Evolutionary conservation across 2,113 vertebrate species (phyloP).

Genomic region (Gambusia holbrooki): DNA sequence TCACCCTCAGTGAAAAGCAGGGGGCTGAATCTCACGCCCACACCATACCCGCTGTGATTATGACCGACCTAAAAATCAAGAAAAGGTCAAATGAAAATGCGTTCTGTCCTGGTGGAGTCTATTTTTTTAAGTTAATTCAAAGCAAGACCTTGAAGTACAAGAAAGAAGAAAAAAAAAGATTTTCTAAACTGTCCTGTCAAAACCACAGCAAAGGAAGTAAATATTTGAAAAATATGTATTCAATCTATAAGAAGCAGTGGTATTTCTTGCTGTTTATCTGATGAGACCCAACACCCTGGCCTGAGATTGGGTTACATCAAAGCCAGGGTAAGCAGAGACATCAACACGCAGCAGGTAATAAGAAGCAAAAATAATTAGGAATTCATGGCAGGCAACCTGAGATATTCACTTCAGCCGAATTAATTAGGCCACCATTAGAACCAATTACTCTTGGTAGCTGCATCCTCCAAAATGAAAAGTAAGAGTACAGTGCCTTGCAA

Average conservation of each 20-base stretch:
- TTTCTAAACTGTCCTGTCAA: background rate
- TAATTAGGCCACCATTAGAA: background rate
- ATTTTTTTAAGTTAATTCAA: slow-evolving; percentile 20
- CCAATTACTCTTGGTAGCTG: background rate
- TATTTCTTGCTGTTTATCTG: background rate
- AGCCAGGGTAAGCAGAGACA: background rate
- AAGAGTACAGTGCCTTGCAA: background rate
- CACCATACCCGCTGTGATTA: slow-evolving; percentile 27
- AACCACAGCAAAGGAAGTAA: background rate
- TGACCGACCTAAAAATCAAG: slow-evolving; percentile 49
- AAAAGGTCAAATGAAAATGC: slow-evolving; percentile 30
- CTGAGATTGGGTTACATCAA: background rate
- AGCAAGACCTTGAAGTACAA: background rate
- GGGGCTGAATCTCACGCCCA: slow-evolving; percentile 37
- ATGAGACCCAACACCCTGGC: background rate
- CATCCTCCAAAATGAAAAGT: background rate
- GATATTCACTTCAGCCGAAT: background rate
- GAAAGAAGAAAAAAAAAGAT: background rate
- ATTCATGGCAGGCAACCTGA: background rate
- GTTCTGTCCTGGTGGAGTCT: slow-evolving; percentile 47
- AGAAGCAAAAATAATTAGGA: background rate
- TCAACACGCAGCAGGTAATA: background rate
- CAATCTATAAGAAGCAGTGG: background rate
- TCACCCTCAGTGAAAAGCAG: slow-evolving; percentile 37
- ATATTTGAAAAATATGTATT: background rate